phyloP scores from a whole-genome alignment of 2,113 vertebrate species.

The Anas platyrhynchos region DNA sequence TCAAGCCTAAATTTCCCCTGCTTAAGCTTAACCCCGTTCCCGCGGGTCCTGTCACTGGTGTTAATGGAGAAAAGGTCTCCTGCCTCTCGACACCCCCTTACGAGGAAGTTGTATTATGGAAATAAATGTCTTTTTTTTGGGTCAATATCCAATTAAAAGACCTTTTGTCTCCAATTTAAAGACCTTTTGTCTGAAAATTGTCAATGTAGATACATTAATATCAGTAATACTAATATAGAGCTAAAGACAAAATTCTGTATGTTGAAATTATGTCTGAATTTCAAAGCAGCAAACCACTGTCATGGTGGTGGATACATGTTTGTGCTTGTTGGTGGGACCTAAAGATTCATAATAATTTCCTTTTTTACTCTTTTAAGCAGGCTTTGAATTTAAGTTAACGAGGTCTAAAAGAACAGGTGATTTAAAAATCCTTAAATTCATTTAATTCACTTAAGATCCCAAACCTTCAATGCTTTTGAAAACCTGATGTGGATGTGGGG shows the following conservation, averaged over 20 bases:
- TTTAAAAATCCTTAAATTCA: background rate
- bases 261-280: background rate
- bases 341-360: background rate
- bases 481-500: background rate
- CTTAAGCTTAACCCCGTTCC: too few species aligned
- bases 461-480: background rate
- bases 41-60: too few species aligned
- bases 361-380: background rate
- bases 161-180: background rate
- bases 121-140: background rate
- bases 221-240: background rate
- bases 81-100: too few species aligned
- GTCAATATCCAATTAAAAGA: background rate
- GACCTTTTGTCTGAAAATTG: background rate
- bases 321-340: background rate
- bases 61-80: too few species aligned
- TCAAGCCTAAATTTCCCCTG: too few species aligned
- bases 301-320: fast-evolving
- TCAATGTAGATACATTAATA: background rate
- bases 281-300: background rate
- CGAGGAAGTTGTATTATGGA: background rate
- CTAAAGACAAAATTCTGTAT: background rate
- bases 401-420: background rate
- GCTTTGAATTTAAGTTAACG: background rate
- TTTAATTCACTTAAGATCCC: background rate